Percentiles rank a stretch among this genome's conserved stretches.
phyloP scores from a whole-genome alignment of 2,113 vertebrate species.

The Grammomys surdaster region DNA sequence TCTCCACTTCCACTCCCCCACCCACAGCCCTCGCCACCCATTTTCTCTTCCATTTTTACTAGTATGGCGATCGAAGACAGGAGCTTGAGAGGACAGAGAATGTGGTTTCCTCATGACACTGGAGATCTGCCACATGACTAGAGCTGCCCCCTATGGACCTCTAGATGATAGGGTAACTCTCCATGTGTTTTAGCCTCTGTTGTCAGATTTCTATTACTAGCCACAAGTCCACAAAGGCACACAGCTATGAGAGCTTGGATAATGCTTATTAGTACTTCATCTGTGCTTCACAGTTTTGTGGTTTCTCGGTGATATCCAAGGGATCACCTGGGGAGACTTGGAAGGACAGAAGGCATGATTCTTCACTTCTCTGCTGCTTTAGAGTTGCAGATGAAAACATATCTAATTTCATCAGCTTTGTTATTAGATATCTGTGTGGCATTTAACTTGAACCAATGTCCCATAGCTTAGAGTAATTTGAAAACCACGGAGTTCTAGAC shows the following conservation, averaged over 20 bases:
- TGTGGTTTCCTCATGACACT: neutral
- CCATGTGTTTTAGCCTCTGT: neutral
- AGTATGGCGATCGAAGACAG: neutral
- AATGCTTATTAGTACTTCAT: conserved; percentile 30
- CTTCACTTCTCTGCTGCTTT: neutral
- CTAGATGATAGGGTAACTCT: neutral
- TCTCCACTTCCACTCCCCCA: rapidly evolving
- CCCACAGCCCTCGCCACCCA: neutral
- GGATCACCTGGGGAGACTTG: conserved; percentile 3
- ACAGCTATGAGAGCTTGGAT: neutral
- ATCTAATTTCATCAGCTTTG: conserved; percentile 28
- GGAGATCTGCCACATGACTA: neutral
- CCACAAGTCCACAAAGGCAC: neutral
- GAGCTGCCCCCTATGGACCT: neutral
- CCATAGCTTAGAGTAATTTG: conserved; percentile 48
- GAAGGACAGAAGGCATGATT: neutral
- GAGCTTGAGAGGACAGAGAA: neutral
- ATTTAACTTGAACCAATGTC: conserved; percentile 47
- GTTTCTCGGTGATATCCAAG: conserved; percentile 28
- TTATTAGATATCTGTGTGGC: conserved; percentile 50
- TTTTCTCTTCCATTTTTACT: neutral
- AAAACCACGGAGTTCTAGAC: conserved; percentile 55
- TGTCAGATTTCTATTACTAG: conserved; percentile 51
- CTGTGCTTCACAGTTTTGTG: neutral
- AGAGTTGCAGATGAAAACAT: conserved; percentile 37